A percentile compares a stretch with the other conserved stretches of the same genome.
phyloP scores from a whole-genome alignment of 2,113 vertebrate species.

The Phalacrocorax brasilianus region DNA sequence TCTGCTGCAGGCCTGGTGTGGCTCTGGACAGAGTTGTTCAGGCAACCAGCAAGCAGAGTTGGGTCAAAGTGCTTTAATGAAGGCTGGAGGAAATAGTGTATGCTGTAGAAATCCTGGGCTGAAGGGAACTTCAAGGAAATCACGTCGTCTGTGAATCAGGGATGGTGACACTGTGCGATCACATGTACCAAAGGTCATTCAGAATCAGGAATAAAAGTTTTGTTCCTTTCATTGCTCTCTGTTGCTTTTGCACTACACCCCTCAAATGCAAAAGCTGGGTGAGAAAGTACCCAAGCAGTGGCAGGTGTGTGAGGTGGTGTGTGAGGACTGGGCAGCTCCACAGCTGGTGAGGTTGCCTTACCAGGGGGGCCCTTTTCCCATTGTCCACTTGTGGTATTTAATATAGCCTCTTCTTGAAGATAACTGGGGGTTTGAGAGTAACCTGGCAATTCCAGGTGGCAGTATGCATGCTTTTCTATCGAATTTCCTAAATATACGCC shows the following conservation, averaged over 20 bases:
- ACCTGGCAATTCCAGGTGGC: neutral
- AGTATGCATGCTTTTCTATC: neutral
- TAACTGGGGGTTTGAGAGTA: neutral
- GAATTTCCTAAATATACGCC: neutral
- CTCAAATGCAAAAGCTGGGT: neutral
- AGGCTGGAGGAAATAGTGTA: neutral
- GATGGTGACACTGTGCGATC: neutral
- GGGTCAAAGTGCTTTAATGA: neutral
- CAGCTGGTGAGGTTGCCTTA: neutral
- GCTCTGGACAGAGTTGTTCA: neutral
- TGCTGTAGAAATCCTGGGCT: neutral
- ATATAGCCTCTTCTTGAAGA: neutral
- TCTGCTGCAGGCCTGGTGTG: neutral
- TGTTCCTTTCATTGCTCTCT: neutral
- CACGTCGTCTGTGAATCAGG: fast-evolving
- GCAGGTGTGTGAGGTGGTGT: fast-evolving
- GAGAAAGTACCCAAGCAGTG: neutral
- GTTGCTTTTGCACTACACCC: neutral
- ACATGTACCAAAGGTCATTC: neutral
- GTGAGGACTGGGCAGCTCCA: neutral
- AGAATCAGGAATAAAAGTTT: neutral
- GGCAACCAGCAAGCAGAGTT: neutral
- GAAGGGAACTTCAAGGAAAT: neutral
- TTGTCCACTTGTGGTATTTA: neutral
- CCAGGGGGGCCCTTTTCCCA: neutral